Percentiles rank a stretch among this genome's conserved stretches.
phyloP scores from a whole-genome alignment of 1,140 invertebrate species.

The Phortica variegata region DNA sequence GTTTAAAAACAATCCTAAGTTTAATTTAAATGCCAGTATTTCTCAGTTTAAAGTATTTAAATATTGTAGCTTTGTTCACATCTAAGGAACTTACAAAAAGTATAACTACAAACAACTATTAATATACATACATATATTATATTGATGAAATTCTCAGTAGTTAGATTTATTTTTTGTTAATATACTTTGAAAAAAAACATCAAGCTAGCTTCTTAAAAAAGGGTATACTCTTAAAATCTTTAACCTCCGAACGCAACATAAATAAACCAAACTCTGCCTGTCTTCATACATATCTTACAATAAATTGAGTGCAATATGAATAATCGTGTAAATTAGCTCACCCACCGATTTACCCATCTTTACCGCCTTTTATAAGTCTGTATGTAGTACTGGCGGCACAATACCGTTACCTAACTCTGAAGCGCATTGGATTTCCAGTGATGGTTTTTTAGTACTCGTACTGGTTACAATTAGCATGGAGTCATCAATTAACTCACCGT shows the following conservation, averaged over 20 bases:
- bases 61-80: constrained; percentile 32
- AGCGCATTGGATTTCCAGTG: constrained; percentile 10
- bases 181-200: constrained; percentile 41
- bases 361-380: constrained; percentile 50
- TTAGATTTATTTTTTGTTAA: too few species aligned
- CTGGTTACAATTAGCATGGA: too few species aligned
- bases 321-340: constrained; percentile 43
- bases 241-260: not conserved
- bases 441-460: constrained; percentile 1
- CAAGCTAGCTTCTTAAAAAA: constrained; percentile 8
- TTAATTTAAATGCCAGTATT: too few species aligned
- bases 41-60: constrained; percentile 20
- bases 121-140: constrained; percentile 26
- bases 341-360: not conserved
- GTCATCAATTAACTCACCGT: too few species aligned
- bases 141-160: constrained; percentile 5
- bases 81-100: constrained; percentile 13
- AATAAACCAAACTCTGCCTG: not conserved
- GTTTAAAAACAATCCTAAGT: constrained; percentile 24
- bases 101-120: constrained; percentile 11
- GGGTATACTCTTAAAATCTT: not conserved
- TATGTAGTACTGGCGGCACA: constrained; percentile 46
- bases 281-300: constrained; percentile 9
- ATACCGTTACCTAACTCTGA: constrained; percentile 24
- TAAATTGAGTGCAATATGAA: constrained; percentile 42